Conservation (phyloP, 2,113 vertebrate genomes). For the Ascaphus truei region DNA sequence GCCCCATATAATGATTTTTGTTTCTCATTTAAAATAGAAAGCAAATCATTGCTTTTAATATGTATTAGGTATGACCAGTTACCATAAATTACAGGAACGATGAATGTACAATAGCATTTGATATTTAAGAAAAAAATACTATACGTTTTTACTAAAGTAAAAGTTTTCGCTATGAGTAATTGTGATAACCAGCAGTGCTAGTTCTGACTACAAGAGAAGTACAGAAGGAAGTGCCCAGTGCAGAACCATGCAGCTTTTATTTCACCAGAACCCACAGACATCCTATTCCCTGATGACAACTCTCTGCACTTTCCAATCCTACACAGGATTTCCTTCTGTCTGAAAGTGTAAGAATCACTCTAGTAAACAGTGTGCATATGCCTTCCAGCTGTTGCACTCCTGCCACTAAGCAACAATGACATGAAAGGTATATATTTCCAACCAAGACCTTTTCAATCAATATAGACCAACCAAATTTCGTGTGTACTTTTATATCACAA, state of each 20-base stretch:
- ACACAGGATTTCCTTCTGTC: constrained; percentile 75
- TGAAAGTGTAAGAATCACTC: constrained; percentile 61
- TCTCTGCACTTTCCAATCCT: constrained; percentile 50
- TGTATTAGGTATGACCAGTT: too few relatives aligned
- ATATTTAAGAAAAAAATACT: too few relatives aligned
- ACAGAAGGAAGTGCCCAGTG: constrained; percentile 48
- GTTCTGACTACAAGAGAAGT: too few relatives aligned
- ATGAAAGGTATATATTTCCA: constrained; percentile 68
- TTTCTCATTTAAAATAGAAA: too few relatives aligned
- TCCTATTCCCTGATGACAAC: constrained; percentile 57
- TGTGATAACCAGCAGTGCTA: too few relatives aligned
- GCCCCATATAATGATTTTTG: too few relatives aligned
- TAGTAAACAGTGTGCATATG: constrained; percentile 68
- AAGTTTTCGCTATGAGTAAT: too few relatives aligned
- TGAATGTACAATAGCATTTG: too few relatives aligned
- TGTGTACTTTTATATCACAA: constrained; percentile 38
- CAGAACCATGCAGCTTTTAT: constrained; percentile 46
- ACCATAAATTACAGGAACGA: too few relatives aligned
- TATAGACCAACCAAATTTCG: constrained; percentile 44
- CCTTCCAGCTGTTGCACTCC: constrained; percentile 61
- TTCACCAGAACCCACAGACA: constrained; percentile 58
- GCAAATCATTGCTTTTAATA: too few relatives aligned
- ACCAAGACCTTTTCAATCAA: constrained; percentile 55
- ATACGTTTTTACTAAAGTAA: too few relatives aligned
- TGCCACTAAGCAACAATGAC: constrained; percentile 51